phyloP scores from a whole-genome alignment of 2,113 vertebrate genomes.

The Sciurus niger region DNA sequence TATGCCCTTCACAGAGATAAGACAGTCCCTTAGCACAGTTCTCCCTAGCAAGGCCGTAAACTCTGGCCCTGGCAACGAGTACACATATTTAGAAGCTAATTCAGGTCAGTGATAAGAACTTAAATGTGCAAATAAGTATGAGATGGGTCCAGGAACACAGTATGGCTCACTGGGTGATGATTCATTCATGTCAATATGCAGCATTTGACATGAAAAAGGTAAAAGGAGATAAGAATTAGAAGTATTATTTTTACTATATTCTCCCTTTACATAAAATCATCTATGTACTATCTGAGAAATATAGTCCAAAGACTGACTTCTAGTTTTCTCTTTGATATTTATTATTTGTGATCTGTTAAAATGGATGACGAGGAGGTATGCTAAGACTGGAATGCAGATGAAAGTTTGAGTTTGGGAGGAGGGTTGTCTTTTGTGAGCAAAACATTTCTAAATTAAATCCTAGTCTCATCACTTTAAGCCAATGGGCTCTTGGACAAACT shows the following conservation, averaged over 20 bases:
- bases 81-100: slow-evolving; percentile 18
- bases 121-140: slow-evolving; percentile 65
- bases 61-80: slow-evolving; percentile 4
- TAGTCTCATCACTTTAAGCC: not conserved
- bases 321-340: slow-evolving; percentile 70
- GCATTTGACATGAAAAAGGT: slow-evolving; percentile 2
- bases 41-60: slow-evolving; percentile 27
- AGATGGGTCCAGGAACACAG: not conserved
- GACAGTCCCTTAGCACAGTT: not conserved
- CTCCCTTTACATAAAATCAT: not conserved
- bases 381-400: slow-evolving; percentile 56
- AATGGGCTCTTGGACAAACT: not conserved
- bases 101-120: not conserved
- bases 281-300: not conserved
- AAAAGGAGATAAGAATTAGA: not conserved
- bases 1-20: slow-evolving; percentile 13
- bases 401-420: slow-evolving; percentile 2
- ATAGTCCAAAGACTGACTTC: slow-evolving; percentile 18
- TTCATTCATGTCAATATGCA: not conserved
- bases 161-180: not conserved
- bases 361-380: not conserved
- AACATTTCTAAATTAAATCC: not conserved
- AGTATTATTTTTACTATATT: not conserved
- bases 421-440: not conserved
- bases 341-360: slow-evolving; percentile 62